Base-by-base conservation (phyloP, 2,797 vertebrate species). In the Oryzias sinensis region DNA sequence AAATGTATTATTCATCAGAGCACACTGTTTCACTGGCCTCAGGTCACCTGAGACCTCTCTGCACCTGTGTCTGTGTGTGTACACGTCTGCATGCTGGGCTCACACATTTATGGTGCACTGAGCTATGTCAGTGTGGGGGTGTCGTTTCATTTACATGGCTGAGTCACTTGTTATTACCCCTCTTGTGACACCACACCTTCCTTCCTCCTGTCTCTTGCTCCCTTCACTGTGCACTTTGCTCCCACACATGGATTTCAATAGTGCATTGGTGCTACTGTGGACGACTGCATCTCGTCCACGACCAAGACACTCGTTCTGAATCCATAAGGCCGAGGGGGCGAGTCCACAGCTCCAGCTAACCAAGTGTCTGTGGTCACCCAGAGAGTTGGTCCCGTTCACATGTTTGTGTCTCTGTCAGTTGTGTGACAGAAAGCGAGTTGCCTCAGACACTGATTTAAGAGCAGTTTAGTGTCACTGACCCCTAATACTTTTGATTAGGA, bases 361-460 rank as follows among this genome's bases (percentile, higher is more conserved):
- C 62, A 59, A 66, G 59, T 72, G 77, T 85, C 70, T 41, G 37
- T 83, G 51, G 76, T 75, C 72, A 66, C 24, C 6, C 69, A 79
- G 74, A 79, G 76, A 77, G 62, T 78, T 75, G 82, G 80, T 86
- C 81, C 79, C 57, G 70, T 83, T 80, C 78, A 74, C 83, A 73
- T 81, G 64, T 72, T 45, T 78, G 81, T 87, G 59, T 67, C 60
- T 82, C 82, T 87, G 82, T 83, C 84, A 71, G 83, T 63, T 63
- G 67, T 85, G 76, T 85, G 86, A 78, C 82, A 80, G 79, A 81
- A 79, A 82, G 82, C 77, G 75, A 74, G 76, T 77, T 71, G 77
- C 87, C 79, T 70, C 77, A 80, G 87, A 83, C 79, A 84, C 83
- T 70, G 87, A 84, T 86, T 85, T 89, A 84, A 81, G 81, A 88